Conservation (phyloP, 2,888 invertebrate species). For the Meteorus colon region DNA sequence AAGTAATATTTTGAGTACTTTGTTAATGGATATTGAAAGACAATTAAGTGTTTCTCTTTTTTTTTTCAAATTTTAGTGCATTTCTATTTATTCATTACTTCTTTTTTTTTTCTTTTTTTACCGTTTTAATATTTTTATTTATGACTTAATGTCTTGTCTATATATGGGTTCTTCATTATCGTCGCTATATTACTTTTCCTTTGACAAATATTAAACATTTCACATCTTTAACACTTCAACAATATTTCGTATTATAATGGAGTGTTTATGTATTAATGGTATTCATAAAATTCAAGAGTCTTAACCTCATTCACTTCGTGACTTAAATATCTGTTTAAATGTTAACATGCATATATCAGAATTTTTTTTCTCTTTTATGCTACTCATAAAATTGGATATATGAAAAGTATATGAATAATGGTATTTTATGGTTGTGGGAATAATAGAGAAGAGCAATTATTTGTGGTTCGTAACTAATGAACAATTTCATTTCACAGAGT, state of each 20-base stretch:
- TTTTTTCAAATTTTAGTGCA: not conserved
- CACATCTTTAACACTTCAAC: not conserved
- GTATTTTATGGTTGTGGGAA: too few relatives aligned
- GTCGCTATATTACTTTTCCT: constrained; percentile 10
- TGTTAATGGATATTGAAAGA: not conserved
- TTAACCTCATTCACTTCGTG: not conserved
- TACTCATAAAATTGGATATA: not conserved
- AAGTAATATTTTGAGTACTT: not conserved
- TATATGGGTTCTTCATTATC: constrained; percentile 2
- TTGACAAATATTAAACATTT: constrained; percentile 1
- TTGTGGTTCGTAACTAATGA: too few relatives aligned
- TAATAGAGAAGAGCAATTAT: too few relatives aligned
- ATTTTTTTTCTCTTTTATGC: not conserved
- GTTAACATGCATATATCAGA: not conserved
- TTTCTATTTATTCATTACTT: not conserved
- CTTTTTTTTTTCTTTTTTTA: not conserved
- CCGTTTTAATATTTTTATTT: not conserved
- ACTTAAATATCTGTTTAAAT: not conserved
- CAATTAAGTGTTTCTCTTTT: not conserved
- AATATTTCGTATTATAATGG: not conserved
- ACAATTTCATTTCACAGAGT: too few relatives aligned
- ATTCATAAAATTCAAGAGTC: constrained; percentile 1
- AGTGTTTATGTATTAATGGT: constrained; percentile 9
- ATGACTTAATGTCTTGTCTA: not conserved
- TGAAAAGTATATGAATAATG: too few relatives aligned